Base-by-base conservation (phyloP, 2,888 invertebrate species). In the Saturnia pavonia region DNA sequence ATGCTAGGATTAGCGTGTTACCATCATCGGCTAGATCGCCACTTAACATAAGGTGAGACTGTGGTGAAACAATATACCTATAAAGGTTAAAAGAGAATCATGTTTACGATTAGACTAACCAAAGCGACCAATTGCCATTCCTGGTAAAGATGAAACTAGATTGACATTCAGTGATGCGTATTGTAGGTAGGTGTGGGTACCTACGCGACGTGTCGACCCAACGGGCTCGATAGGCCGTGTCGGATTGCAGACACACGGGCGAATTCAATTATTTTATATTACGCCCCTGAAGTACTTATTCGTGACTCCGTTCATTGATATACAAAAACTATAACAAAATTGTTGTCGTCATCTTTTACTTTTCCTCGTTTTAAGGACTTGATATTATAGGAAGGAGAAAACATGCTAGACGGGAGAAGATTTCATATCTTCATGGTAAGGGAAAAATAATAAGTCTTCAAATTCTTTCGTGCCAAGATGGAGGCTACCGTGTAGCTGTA, bases 191-290 rank as follows among this genome's bases (percentile, higher is more conserved):
- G 11, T 25, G 11, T 25, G 6, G 34, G 11, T 25, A 57, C n/a
- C n/a, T n/a, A n/a, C n/a, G n/a, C n/a, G n/a, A n/a, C 57, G 57
- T 25, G 25, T 25, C 57, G 57, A 25, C 57, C 14, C 25, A 12
- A 25, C 57, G 12, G 25, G 57, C 57, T 57, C 57, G 57, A 25
- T 57, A 12, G 57, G 12, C 25, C 25, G 57, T 6, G 57, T 57
- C 57, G 57, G 25, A 57, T 14, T 3, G 57, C 57, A 25, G 25
- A 25, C 57, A 25, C 25, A 25, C 57, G 57, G 14, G 12, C 11
- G 25, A 57, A 57, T 27, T 25, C 57, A 57, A 57, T 57, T 57
- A 57, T 57, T 57, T 57, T 57, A 57, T 25, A 25, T 57, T n/a
- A 57, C 25, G 9, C 25, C 25, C 1, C 57, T 57, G 57, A 57